These are phyloP conservation scores for Labeo calbasu DNA, from an alignment of 2,797 vertebrate species.

Conservation along the genomic window DNA sequence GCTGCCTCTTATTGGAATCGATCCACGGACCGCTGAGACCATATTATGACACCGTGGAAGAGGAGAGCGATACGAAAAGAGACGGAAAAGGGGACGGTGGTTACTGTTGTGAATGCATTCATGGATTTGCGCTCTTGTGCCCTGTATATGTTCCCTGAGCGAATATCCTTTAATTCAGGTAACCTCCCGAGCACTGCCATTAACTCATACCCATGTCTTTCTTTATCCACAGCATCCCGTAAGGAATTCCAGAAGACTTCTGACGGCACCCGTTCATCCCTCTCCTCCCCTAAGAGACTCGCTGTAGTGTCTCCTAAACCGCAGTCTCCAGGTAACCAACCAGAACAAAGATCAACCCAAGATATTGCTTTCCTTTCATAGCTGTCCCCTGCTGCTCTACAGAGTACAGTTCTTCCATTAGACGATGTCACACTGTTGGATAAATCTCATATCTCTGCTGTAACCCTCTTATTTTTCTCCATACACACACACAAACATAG, in stretches of 20 bases:
- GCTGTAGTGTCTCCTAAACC: conserved; percentile 85
- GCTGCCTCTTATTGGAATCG: conserved; percentile 60
- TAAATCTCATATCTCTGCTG: not conserved
- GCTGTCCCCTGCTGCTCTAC: conserved; percentile 16
- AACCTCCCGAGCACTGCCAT: not conserved
- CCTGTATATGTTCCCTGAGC: not conserved
- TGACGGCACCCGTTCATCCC: conserved; percentile 81
- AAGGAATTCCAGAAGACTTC: conserved; percentile 91
- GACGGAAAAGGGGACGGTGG: not conserved
- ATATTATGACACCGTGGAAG: conserved; percentile 11
- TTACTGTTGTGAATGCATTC: not conserved
- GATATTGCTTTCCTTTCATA: conserved; percentile 24
- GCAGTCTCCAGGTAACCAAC: conserved; percentile 89
- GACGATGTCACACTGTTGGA: conserved; percentile 1
- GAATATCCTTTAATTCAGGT: conserved; percentile 15
- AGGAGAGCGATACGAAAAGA: conserved; percentile 15
- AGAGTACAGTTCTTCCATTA: not conserved
- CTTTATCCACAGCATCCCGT: conserved; percentile 81
- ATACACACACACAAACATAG: not conserved
- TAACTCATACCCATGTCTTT: not conserved
- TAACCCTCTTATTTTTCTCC: not conserved
- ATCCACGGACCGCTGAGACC: conserved; percentile 50
- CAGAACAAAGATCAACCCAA: conserved; percentile 14
- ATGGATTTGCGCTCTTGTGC: conserved; percentile 19
- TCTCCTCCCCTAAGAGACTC: conserved; percentile 91